Percentiles rank a stretch among this genome's conserved stretches.
phyloP scores from a whole-genome alignment of 2,888 invertebrate genomes.

The Cistogaster globosa region DNA sequence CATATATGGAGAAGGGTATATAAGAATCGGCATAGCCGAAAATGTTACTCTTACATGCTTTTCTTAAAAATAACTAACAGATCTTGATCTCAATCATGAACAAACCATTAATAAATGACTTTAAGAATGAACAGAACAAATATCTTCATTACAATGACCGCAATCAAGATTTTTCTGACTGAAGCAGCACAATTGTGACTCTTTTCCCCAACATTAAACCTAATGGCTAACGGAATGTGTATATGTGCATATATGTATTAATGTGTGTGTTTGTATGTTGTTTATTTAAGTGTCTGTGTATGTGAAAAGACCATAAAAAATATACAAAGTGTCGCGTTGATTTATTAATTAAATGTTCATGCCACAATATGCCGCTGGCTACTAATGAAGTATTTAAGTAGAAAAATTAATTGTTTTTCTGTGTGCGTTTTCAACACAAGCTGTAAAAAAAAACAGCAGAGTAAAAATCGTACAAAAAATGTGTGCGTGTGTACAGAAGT shows the following conservation, averaged over 20 bases:
- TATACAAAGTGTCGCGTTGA: slow-evolving; percentile 80
- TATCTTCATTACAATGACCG: slow-evolving; percentile 46
- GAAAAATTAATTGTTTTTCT: slow-evolving; percentile 78
- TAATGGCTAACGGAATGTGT: slow-evolving; percentile 35
- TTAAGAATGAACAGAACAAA: too few relatives aligned
- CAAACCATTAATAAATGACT: too few relatives aligned
- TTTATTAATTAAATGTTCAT: slow-evolving; percentile 80
- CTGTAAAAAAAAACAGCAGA: slow-evolving; percentile 27
- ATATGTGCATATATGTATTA: slow-evolving; percentile 5
- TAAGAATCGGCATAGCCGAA: too few relatives aligned
- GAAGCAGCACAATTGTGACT: slow-evolving; percentile 48
- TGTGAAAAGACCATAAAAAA: slow-evolving; percentile 33
- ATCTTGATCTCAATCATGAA: slow-evolving; percentile 68
- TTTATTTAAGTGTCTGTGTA: not conserved
- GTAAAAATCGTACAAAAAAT: slow-evolving; percentile 61
- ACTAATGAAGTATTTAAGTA: slow-evolving; percentile 70
- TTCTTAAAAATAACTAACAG: slow-evolving; percentile 5
- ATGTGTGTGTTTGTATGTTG: slow-evolving; percentile 17
- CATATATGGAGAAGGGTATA: too few relatives aligned
- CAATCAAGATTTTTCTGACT: slow-evolving; percentile 54
- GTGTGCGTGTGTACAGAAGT: slow-evolving; percentile 56
- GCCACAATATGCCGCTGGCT: slow-evolving; percentile 59
- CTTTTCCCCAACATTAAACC: slow-evolving; percentile 35
- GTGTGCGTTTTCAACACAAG: slow-evolving; percentile 57
- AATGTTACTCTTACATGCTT: too few relatives aligned